Conservation (phyloP, 2,888 invertebrate genomes). For the Pollenia amentaria region DNA sequence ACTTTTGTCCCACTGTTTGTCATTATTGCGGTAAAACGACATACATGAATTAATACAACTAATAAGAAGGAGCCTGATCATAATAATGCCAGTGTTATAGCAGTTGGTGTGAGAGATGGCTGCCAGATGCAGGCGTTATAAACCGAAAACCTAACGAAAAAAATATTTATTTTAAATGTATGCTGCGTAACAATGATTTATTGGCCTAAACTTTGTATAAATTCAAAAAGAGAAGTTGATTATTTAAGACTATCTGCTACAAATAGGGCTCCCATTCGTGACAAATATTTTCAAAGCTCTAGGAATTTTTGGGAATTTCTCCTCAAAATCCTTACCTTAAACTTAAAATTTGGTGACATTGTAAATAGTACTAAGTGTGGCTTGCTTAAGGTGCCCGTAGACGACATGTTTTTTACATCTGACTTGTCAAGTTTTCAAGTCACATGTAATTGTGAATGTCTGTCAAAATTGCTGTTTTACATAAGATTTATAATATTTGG, state of each 20-base stretch:
- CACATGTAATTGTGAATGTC: too few species aligned
- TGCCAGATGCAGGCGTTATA: slow-evolving; percentile 58
- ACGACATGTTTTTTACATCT: too few species aligned
- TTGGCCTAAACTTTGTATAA: slow-evolving; percentile 52
- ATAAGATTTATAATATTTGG: too few species aligned
- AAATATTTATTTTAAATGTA: slow-evolving; percentile 46
- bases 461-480: too few species aligned
- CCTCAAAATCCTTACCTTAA: too few species aligned
- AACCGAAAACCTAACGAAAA: slow-evolving; percentile 11
- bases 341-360: too few species aligned
- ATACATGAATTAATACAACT: slow-evolving; percentile 19
- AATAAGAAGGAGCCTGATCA: slow-evolving; percentile 27
- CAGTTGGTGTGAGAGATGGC: slow-evolving; percentile 34
- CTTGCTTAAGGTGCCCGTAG: too few species aligned
- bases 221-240: slow-evolving; percentile 23
- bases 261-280: neutral
- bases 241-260: slow-evolving; percentile 39
- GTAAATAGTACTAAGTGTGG: too few species aligned
- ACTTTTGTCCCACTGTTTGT: slow-evolving; percentile 31
- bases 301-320: too few species aligned
- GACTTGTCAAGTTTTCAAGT: too few species aligned
- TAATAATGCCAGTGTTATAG: neutral
- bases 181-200: slow-evolving; percentile 72
- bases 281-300: too few species aligned
- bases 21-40: slow-evolving; percentile 9